Conservation (phyloP, 2,113 vertebrate genomes). For the Tachysurus fulvidraco region DNA sequence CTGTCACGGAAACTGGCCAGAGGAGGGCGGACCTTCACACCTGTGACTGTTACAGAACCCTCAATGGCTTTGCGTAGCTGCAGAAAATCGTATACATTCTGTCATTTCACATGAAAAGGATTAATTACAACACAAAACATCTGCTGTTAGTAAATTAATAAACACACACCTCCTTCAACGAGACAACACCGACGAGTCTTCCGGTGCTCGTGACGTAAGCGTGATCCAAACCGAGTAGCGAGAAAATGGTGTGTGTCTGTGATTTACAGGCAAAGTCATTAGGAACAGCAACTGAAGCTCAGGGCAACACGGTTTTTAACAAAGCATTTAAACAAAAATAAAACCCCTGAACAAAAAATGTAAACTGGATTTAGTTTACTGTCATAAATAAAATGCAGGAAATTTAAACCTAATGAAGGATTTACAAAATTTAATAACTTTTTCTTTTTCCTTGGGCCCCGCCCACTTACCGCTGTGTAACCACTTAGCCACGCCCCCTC, state of each 20-base stretch:
- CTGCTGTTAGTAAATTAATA: not conserved
- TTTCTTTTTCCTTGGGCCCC: not conserved
- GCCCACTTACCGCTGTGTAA: not conserved
- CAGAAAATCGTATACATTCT: not conserved
- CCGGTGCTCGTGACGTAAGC: slow-evolving; percentile 97
- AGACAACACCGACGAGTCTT: slow-evolving; percentile 91
- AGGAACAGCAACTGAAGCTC: not conserved
- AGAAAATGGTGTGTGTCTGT: slow-evolving; percentile 97
- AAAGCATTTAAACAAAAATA: not conserved
- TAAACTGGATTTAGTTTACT: not conserved
- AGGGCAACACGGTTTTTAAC: not conserved
- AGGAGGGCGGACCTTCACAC: slow-evolving; percentile 91
- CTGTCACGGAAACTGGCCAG: slow-evolving; percentile 96
- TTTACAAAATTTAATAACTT: not conserved
- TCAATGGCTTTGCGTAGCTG: slow-evolving; percentile 97
- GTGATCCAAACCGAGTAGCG: slow-evolving; percentile 92
- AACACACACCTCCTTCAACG: slow-evolving; percentile 88
- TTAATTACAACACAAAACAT: not conserved
- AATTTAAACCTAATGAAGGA: not conserved
- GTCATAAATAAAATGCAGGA: not conserved
- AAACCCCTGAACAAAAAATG: not conserved
- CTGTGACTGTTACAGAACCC: slow-evolving; percentile 91
- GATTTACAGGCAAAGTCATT: slow-evolving; percentile 40
- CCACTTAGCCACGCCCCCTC: not conserved
- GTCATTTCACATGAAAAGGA: not conserved